These are phyloP conservation scores for Octodon degus DNA, from an alignment of 2,113 vertebrate species.

Conservation along the genomic window DNA sequence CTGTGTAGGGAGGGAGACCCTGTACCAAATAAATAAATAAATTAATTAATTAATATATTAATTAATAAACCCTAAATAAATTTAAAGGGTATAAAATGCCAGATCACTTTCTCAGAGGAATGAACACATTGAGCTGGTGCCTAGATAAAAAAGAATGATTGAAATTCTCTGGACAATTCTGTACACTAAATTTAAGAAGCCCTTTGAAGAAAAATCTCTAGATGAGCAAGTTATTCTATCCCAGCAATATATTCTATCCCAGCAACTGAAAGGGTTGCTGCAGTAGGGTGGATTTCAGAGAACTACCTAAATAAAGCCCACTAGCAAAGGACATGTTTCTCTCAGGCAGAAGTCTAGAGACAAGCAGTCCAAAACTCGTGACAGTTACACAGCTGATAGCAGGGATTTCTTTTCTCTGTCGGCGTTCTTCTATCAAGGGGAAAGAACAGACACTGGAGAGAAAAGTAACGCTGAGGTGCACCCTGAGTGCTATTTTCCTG, in stretches of 20 bases:
- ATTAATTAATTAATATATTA: too few species aligned
- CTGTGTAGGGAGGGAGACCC: too few species aligned
- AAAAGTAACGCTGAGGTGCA: too few species aligned
- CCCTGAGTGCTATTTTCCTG: background rate
- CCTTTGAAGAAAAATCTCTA: background rate
- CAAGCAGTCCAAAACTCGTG: background rate
- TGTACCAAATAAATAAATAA: too few species aligned
- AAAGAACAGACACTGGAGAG: background rate
- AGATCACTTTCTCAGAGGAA: background rate
- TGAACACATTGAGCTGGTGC: background rate
- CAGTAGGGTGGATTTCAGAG: background rate
- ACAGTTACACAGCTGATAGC: background rate
- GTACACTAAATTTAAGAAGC: background rate
- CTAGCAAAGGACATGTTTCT: background rate
- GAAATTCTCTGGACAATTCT: background rate
- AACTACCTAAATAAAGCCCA: background rate
- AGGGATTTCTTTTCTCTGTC: background rate
- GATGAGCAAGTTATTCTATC: too few species aligned
- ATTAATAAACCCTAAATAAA: too few species aligned
- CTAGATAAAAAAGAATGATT: background rate
- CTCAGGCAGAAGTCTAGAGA: background rate
- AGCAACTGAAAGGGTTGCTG: background rate
- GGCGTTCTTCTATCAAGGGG: too few species aligned
- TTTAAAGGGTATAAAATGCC: too few species aligned
- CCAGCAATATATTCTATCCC: too few species aligned